These are phyloP conservation scores for Plestiodon gilberti DNA, from an alignment of 2,113 vertebrate genomes.

Conservation along the genomic window DNA sequence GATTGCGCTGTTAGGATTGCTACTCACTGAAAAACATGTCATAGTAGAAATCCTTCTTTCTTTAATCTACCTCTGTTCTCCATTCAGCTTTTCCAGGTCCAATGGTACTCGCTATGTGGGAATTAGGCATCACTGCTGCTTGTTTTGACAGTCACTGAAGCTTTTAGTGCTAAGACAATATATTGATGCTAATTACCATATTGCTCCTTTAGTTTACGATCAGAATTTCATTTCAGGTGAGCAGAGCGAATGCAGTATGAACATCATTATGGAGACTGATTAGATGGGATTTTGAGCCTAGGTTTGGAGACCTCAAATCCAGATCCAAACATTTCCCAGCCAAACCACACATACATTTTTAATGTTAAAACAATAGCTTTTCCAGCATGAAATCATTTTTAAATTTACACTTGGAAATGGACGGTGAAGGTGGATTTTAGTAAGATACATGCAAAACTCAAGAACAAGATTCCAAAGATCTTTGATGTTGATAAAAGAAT, in stretches of 20 bases:
- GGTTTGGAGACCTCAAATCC: background rate
- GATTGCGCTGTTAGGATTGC: too few relatives aligned
- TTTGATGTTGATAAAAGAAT: background rate
- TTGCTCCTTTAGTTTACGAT: background rate
- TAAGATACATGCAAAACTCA: background rate
- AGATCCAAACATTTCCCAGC: background rate
- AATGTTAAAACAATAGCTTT: rapidly evolving
- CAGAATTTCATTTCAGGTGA: background rate
- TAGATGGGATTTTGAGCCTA: background rate
- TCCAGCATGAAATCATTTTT: background rate
- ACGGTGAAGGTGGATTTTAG: background rate
- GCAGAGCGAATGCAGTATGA: background rate
- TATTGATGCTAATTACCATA: background rate
- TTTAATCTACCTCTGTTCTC: background rate
- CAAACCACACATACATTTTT: background rate
- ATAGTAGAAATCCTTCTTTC: background rate
- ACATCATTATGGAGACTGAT: background rate
- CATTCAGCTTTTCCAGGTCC: too few relatives aligned
- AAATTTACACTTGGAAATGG: background rate
- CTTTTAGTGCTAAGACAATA: background rate
- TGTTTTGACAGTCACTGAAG: background rate
- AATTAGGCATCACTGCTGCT: background rate
- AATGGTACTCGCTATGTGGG: background rate
- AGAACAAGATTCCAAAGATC: background rate
- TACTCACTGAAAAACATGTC: background rate